These are phyloP conservation scores for Ptilodon capucinus DNA, from an alignment of 2,888 invertebrate species.

Conservation along the genomic window DNA sequence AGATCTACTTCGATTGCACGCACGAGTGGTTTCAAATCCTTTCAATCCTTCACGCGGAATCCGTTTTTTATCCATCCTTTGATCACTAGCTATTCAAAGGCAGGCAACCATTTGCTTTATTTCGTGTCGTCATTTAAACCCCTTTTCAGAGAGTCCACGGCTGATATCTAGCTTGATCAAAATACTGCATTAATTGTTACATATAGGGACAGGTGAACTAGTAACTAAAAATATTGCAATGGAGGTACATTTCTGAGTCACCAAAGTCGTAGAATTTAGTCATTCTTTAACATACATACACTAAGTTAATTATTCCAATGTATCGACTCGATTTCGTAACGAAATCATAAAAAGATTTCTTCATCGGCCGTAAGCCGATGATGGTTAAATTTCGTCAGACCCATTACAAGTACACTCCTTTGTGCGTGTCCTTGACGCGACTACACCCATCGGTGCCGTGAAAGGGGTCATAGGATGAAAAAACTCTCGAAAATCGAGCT, in stretches of 20 bases:
- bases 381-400: neutral
- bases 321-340: neutral
- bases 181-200: neutral
- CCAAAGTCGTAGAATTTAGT: neutral
- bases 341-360: neutral
- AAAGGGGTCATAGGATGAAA: constrained; percentile 54
- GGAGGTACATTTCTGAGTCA: neutral
- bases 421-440: constrained; percentile 21
- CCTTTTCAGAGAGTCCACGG: neutral
- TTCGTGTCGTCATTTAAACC: constrained; percentile 14
- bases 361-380: neutral
- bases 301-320: neutral
- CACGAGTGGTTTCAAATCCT: constrained; percentile 53
- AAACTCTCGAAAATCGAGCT: constrained; percentile 51
- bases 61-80: constrained; percentile 56
- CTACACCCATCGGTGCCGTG: constrained; percentile 22
- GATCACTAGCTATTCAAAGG: constrained; percentile 46
- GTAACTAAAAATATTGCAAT: neutral
- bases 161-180: neutral
- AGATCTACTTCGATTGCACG: constrained; percentile 47
- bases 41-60: constrained; percentile 49
- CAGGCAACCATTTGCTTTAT: constrained; percentile 32
- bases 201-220: neutral
- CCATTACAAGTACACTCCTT: constrained; percentile 4
- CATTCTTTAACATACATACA: neutral